Percentiles rank a stretch among this genome's conserved stretches.
Conservation (phyloP, 2,797 vertebrate species). For the Heteromormyrus szaboi region DNA sequence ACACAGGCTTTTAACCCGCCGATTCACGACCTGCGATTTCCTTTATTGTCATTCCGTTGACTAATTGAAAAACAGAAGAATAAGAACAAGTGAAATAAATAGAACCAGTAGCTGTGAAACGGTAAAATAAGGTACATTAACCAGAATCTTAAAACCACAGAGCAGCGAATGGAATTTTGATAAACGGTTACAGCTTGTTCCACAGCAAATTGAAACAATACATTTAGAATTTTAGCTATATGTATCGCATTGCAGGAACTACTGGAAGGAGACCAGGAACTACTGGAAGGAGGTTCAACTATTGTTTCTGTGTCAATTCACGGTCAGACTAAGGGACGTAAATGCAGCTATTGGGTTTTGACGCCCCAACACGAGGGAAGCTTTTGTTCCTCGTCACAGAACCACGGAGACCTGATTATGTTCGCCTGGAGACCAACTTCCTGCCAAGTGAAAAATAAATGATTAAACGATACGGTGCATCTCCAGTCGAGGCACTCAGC, state of each 20-base stretch:
- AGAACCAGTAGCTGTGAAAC: neutral
- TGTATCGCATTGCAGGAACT: neutral
- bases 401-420: neutral
- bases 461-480: neutral
- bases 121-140: neutral
- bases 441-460: constrained; percentile 8
- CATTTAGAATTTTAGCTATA: neutral
- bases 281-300: neutral
- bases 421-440: neutral
- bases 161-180: neutral
- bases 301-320: neutral
- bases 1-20: neutral
- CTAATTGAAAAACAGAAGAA: neutral
- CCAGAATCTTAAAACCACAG: neutral
- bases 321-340: neutral
- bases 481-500: neutral
- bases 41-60: neutral
- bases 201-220: neutral
- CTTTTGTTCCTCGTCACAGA: neutral
- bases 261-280: neutral
- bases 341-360: neutral
- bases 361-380: neutral
- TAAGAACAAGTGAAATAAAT: neutral
- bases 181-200: neutral
- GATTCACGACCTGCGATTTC: neutral